Conservation (phyloP, 2,888 invertebrate genomes). For the Macropis europaea region DNA sequence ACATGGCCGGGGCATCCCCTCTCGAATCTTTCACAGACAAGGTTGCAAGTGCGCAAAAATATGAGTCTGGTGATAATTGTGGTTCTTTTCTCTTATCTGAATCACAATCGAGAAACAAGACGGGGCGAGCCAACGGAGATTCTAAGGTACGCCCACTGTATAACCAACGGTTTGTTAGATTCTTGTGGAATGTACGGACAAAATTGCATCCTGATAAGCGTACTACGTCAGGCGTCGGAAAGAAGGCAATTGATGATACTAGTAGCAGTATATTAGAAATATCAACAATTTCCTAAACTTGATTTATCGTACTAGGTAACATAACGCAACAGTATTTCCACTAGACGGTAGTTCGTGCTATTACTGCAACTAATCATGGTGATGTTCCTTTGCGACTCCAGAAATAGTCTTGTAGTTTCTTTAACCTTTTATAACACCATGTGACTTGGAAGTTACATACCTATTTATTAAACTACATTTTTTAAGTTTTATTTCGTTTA, state of each 20-base stretch:
- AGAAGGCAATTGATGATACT: constrained; percentile 36
- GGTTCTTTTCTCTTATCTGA: constrained; percentile 7
- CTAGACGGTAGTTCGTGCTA: constrained; percentile 57
- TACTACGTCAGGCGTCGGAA: constrained; percentile 21
- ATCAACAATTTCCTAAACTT: constrained; percentile 54
- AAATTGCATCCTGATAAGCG: constrained; percentile 61
- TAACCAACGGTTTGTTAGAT: constrained; percentile 35
- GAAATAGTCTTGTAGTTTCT: too few species aligned
- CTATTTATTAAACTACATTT: too few species aligned
- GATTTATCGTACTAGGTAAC: constrained; percentile 44
- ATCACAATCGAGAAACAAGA: constrained; percentile 16
- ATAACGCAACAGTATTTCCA: constrained; percentile 53
- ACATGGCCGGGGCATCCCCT: not conserved
- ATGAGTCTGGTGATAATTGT: not conserved
- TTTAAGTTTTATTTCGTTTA: too few species aligned
- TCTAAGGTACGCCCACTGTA: constrained; percentile 30
- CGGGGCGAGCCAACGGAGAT: constrained; percentile 6
- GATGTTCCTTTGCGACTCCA: not conserved
- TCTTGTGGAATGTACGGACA: constrained; percentile 29
- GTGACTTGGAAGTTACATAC: too few species aligned
- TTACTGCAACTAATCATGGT: constrained; percentile 48
- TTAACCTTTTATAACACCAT: too few species aligned
- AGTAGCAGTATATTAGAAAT: constrained; percentile 31
- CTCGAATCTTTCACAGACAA: not conserved
- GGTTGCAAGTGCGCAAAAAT: constrained; percentile 7